Conservation (phyloP, 1,140 invertebrate genomes). For the Linepithema humile region DNA sequence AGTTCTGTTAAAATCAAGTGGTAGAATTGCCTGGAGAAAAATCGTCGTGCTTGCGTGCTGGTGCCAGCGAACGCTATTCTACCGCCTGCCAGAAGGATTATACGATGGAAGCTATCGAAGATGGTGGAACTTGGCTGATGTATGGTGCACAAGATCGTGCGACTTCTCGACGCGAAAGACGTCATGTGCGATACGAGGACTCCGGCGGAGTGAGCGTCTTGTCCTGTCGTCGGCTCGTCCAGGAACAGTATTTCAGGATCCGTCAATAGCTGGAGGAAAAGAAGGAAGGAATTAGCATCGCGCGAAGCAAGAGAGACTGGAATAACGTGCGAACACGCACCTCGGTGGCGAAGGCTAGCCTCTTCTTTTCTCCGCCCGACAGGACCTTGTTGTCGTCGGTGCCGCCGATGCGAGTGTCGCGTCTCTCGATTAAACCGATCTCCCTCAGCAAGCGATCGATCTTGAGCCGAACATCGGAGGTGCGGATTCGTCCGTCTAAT, state of each 20-base stretch:
- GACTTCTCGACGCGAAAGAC: constrained; percentile 87
- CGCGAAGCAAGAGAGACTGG: constrained; percentile 55
- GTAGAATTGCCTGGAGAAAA: constrained; percentile 89
- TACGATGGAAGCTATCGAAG: constrained; percentile 94
- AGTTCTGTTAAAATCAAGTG: background rate
- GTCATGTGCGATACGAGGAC: constrained; percentile 92
- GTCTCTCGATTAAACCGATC: constrained; percentile 89
- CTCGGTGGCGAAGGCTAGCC: constrained; percentile 96
- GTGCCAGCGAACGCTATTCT: constrained; percentile 94
- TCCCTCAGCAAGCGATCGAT: constrained; percentile 90
- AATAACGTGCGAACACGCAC: constrained; percentile 81
- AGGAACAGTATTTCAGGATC: constrained; percentile 97
- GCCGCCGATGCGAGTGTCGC: constrained; percentile 91
- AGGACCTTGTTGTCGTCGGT: constrained; percentile 90
- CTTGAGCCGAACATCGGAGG: constrained; percentile 86
- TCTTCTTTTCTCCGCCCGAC: constrained; percentile 97
- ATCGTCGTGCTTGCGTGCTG: constrained; percentile 89
- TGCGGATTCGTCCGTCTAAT: constrained; percentile 88
- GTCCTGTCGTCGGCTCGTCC: constrained; percentile 97
- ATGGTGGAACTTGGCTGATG: constrained; percentile 98
- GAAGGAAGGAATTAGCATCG: background rate
- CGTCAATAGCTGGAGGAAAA: constrained; percentile 90
- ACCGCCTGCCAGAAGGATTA: constrained; percentile 95
- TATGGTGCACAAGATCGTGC: constrained; percentile 97
- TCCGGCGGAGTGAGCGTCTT: constrained; percentile 96